Conservation (phyloP, 2,888 invertebrate genomes). For the Tenthredo mesomela region DNA sequence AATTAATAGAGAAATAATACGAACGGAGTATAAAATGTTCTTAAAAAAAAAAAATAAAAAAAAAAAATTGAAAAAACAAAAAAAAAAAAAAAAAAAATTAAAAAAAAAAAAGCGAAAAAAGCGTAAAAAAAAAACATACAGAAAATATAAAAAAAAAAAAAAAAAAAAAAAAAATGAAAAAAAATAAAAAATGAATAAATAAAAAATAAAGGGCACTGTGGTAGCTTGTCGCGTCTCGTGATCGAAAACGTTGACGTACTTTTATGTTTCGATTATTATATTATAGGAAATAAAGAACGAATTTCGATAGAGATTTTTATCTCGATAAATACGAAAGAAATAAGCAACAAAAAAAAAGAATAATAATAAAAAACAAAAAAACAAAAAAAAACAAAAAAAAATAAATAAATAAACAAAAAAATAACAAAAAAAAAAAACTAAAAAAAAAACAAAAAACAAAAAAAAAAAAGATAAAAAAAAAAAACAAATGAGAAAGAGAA, state of each 20-base stretch:
- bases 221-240: constrained; percentile 32
- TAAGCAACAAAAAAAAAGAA: constrained; percentile 52
- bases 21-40: not conserved
- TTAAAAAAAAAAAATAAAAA: not conserved
- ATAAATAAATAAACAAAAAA: constrained; percentile 45
- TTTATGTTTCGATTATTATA: constrained; percentile 26
- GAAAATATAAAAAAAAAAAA: not conserved
- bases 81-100: not conserved
- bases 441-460: constrained; percentile 41
- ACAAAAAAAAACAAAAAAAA: constrained; percentile 50
- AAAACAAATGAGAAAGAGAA: constrained; percentile 50
- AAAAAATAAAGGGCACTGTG: constrained; percentile 30
- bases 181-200: not conserved
- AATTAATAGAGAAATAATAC: not conserved
- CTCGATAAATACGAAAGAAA: not conserved
- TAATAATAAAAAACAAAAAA: constrained; percentile 51
- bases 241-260: constrained; percentile 1
- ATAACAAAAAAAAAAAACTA: constrained; percentile 56
- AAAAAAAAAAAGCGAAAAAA: not conserved
- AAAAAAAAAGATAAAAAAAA: constrained; percentile 50
- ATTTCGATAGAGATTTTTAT: constrained; percentile 18
- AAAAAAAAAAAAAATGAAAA: not conserved
- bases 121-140: not conserved
- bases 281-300: constrained; percentile 1
- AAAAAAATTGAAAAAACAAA: not conserved